A percentile compares a stretch with the other conserved stretches of the same genome.
These are phyloP conservation scores for Ursus arctos DNA, from an alignment of 2,113 vertebrate genomes.

Conservation along the genomic window DNA sequence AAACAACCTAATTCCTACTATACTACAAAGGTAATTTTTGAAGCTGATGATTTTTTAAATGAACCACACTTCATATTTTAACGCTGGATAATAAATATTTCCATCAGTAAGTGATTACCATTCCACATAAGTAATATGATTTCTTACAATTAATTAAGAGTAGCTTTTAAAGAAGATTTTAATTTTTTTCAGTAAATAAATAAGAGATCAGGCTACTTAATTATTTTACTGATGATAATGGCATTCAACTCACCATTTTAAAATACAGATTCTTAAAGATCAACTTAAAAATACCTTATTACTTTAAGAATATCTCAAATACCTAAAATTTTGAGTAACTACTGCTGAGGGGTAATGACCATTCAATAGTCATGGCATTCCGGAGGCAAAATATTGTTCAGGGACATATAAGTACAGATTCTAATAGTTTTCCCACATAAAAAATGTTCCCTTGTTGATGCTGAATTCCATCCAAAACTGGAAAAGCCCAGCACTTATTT, in stretches of 20 bases:
- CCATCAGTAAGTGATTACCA: neutral
- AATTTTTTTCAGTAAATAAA: neutral
- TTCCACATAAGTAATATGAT: neutral
- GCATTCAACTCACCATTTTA: neutral
- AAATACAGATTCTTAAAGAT: conserved; percentile 22
- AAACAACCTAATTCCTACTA: neutral
- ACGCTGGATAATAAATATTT: neutral
- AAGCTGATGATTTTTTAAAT: neutral
- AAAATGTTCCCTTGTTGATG: neutral
- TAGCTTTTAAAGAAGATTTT: neutral
- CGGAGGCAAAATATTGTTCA: conserved; percentile 11
- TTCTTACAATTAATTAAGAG: neutral
- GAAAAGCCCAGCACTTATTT: neutral
- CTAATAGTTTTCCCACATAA: neutral
- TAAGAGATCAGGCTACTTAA: neutral
- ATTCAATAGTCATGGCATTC: neutral
- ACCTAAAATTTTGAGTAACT: conserved; percentile 4
- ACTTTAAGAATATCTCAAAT: neutral
- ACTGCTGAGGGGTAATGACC: neutral
- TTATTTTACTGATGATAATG: conserved; percentile 4
- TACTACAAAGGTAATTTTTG: neutral
- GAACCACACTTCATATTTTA: conserved; percentile 10
- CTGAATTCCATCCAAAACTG: neutral
- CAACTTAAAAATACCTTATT: neutral
- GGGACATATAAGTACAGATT: neutral